Base-by-base conservation (phyloP, 2,797 vertebrate genomes). In the Lacerta viridis region DNA sequence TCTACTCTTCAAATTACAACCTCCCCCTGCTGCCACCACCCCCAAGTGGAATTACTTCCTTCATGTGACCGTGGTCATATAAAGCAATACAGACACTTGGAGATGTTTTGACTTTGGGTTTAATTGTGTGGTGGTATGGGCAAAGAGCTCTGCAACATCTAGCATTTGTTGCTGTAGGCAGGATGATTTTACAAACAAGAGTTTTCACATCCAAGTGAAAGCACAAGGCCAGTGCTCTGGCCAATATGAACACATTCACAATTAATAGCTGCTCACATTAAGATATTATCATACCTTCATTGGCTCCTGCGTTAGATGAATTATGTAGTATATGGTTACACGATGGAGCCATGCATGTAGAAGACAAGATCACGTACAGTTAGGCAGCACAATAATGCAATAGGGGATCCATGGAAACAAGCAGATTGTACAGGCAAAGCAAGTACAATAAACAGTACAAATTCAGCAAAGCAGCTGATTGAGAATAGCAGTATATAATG, bases 291-390 rank as follows among this genome's bases (percentile, higher is more conserved):
- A 86, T 97, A 98, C 97, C 97, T 98, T 98, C 96, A 76, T 94
- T 95, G 95, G 97, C 96, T 98, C 94, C 96, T 96, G 96, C 85
- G 91, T 96, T 94, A 91, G 96, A 87, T 92, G 93, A 92, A 94
- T 92, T 95, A 95, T 84, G 92, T 87, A 94, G 43, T n/a, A 93
- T 83, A 93, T 91, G 92, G 91, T 88, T 94, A 95, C 59, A 92
- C 61, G 93, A 92, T 91, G 97, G 97, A 97, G 97, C 96, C 98
- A 97, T 97, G 97, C 97, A 97, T 92, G 92, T 86, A 94, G 95
- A 93, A 95, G 94, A 95, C 91, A 96, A 96, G 94, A 95, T 90
- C 91, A 94, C 7, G 91, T 39, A 94, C 90, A 93, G 85, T 94
- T 92, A 94, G 81, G 94, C 87, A 94, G 86, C 69, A 93, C 79